These are phyloP conservation scores for Eupleurogrammus muticus DNA, from an alignment of 2,797 vertebrate genomes.

Conservation along the genomic window DNA sequence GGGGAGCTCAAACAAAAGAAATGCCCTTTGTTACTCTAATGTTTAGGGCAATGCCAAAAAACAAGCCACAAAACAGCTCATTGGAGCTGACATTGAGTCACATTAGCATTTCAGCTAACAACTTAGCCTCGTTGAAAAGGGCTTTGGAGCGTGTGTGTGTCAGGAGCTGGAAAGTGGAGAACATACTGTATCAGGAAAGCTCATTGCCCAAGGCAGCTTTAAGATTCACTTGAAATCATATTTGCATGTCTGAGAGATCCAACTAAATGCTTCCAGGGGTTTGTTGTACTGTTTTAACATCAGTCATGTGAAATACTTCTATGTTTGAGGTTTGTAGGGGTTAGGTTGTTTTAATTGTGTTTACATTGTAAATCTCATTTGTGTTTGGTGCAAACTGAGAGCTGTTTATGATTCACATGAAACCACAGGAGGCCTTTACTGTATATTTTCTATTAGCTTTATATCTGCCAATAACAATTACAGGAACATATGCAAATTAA, in stretches of 20 bases:
- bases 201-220: slow-evolving; percentile 6
- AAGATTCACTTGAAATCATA: slow-evolving; percentile 8
- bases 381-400: not conserved
- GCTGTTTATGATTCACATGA: not conserved
- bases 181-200: not conserved
- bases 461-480: not conserved
- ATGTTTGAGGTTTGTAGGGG: not conserved
- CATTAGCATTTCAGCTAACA: slow-evolving; percentile 56
- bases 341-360: not conserved
- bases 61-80: slow-evolving; percentile 46
- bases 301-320: not conserved
- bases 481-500: not conserved
- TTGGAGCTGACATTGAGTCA: slow-evolving; percentile 43
- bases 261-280: not conserved
- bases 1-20: slow-evolving; percentile 68
- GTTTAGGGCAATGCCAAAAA: slow-evolving; percentile 73
- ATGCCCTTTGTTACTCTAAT: slow-evolving; percentile 74
- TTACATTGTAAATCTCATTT: not conserved
- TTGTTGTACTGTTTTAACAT: not conserved
- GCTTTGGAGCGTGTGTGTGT: not conserved
- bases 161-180: slow-evolving; percentile 14
- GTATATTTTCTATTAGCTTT: no score
- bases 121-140: slow-evolving; percentile 20
- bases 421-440: not conserved
- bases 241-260: not conserved